Conservation (phyloP, 2,888 invertebrate genomes). For the Macrosoma leucophasiata region DNA sequence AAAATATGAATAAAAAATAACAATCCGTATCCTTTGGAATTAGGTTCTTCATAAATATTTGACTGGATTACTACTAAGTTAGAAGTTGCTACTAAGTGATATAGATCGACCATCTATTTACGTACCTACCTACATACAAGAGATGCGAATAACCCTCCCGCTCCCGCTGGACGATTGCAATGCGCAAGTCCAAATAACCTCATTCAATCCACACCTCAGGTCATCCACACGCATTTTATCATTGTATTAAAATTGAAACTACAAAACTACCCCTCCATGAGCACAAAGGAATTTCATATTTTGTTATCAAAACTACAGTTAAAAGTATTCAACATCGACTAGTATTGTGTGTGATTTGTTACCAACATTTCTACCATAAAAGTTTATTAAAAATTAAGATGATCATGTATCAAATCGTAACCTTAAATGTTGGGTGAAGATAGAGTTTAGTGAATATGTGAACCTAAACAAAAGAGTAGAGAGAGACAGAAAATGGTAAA, state of each 20-base stretch:
- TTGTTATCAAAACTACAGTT: constrained; percentile 24
- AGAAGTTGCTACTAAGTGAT: no score
- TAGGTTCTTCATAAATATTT: no score
- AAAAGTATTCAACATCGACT: constrained; percentile 13
- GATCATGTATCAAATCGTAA: constrained; percentile 20
- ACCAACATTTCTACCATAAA: not conserved
- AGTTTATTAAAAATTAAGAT: constrained; percentile 3
- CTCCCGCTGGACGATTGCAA: no score
- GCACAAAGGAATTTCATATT: constrained; percentile 30
- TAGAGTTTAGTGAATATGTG: no score
- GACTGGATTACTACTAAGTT: no score
- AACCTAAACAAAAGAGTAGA: constrained; percentile 42
- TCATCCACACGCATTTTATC: constrained; percentile 47
- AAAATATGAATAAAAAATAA: no score
- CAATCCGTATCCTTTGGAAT: no score
- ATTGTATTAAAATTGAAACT: constrained; percentile 37
- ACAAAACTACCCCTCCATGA: constrained; percentile 32
- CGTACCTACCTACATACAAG: no score
- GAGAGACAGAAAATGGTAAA: constrained; percentile 62
- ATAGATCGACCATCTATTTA: no score
- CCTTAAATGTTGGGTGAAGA: no score
- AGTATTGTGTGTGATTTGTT: constrained; percentile 7
- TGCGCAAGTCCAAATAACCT: constrained; percentile 72
- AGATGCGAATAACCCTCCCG: no score
- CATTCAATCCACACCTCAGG: constrained; percentile 64